phyloP scores from a whole-genome alignment of 2,888 invertebrate species.

The Azorinus chamasolen region DNA sequence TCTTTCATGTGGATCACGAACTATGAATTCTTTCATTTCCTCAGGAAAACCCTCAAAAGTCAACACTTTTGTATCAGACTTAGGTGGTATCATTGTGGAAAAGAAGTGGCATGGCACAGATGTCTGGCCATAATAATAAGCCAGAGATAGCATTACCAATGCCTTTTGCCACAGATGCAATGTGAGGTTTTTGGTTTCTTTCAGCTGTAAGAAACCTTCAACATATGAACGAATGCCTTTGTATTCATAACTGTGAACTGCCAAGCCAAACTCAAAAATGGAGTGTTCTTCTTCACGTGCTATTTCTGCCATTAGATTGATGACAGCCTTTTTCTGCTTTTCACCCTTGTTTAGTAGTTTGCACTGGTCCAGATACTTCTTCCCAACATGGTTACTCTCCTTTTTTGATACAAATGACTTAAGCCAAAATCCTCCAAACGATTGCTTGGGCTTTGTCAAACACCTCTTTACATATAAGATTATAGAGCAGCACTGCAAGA shows the following conservation, averaged over 20 bases:
- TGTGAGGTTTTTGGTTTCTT: background rate
- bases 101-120: conserved; percentile 60
- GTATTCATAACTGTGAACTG: conserved; percentile 55
- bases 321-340: too few relatives aligned
- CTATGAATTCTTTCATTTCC: conserved; percentile 53
- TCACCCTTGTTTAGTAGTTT: too few relatives aligned
- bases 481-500: conserved; percentile 31
- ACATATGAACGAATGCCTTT: conserved; percentile 58
- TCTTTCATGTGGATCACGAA: conserved; percentile 36
- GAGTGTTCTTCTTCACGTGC: conserved; percentile 3
- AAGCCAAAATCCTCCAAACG: too few relatives aligned
- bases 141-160: conserved; percentile 46
- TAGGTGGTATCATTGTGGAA: conserved; percentile 14
- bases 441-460: background rate
- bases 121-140: conserved; percentile 59
- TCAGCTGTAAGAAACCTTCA: conserved; percentile 41
- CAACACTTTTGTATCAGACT: conserved; percentile 12
- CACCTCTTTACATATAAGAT: conserved; percentile 61
- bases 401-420: conserved; percentile 22
- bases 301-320: too few relatives aligned
- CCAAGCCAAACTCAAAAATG: conserved; percentile 65
- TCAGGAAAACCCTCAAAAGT: conserved; percentile 50
- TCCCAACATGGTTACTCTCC: conserved; percentile 31
- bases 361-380: conserved; percentile 6
- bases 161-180: conserved; percentile 37